These are phyloP conservation scores for Miniopterus natalensis DNA, from an alignment of 2,113 vertebrate genomes.

Conservation along the genomic window DNA sequence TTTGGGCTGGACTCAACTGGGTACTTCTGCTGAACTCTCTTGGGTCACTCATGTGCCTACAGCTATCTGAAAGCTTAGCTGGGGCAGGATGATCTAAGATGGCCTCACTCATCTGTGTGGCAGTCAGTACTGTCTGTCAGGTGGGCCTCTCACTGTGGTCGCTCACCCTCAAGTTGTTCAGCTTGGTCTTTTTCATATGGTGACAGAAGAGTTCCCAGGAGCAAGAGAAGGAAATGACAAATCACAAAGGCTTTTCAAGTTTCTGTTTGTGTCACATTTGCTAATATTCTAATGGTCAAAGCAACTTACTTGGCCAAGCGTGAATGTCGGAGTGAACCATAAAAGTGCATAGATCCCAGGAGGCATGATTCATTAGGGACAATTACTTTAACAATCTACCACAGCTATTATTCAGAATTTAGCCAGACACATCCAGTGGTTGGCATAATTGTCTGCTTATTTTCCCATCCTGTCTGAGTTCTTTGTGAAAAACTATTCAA, in stretches of 20 bases:
- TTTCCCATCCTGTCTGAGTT: slow-evolving; percentile 56
- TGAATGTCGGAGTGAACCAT: slow-evolving; percentile 33
- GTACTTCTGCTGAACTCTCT: neutral
- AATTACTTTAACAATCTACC: slow-evolving; percentile 69
- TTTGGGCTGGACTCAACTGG: neutral
- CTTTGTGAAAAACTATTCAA: slow-evolving; percentile 53
- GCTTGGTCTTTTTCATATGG: neutral
- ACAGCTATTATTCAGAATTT: slow-evolving; percentile 65
- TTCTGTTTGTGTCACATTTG: slow-evolving; percentile 66
- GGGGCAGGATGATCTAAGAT: neutral
- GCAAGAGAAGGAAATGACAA: neutral
- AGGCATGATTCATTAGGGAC: slow-evolving; percentile 62
- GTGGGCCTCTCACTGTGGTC: neutral
- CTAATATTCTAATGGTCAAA: slow-evolving; percentile 48
- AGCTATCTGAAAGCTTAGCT: neutral
- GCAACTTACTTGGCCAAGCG: slow-evolving; percentile 31
- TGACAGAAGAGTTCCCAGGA: slow-evolving; percentile 31
- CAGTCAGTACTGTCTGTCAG: neutral
- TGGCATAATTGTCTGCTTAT: slow-evolving; percentile 53
- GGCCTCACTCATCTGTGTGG: neutral
- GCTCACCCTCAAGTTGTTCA: neutral
- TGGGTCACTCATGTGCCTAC: neutral
- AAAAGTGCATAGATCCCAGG: slow-evolving; percentile 51
- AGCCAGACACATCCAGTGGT: slow-evolving; percentile 33
- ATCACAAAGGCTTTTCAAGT: slow-evolving; percentile 37